Conservation (phyloP, 2,113 vertebrate species). For the Poecilia latipinna region DNA sequence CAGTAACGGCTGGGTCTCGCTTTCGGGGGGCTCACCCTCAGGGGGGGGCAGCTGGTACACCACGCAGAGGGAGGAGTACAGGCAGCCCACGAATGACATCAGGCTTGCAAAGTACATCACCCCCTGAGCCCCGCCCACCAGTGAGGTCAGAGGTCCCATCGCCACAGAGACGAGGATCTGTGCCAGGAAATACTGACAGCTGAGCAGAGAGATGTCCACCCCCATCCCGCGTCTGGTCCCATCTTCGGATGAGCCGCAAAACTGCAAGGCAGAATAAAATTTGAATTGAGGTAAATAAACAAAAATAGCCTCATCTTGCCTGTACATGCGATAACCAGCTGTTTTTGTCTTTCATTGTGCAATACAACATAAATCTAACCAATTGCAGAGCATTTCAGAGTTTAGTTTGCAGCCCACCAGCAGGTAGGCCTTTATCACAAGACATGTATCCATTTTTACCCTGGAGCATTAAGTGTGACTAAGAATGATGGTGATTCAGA, state of each 20-base stretch:
- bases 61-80: slow-evolving; percentile 94
- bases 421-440: not conserved
- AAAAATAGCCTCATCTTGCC: not conserved
- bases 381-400: not conserved
- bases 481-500: too few relatives aligned
- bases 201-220: slow-evolving; percentile 95
- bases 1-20: slow-evolving; percentile 88
- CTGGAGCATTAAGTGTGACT: not conserved
- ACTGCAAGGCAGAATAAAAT: slow-evolving; percentile 75
- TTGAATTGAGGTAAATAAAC: not conserved
- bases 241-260: slow-evolving; percentile 86
- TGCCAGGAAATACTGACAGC: slow-evolving; percentile 97
- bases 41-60: slow-evolving; percentile 88
- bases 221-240: slow-evolving; percentile 92
- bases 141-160: slow-evolving; percentile 93
- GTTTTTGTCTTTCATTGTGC: not conserved
- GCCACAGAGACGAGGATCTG: slow-evolving; percentile 94
- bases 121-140: slow-evolving; percentile 93
- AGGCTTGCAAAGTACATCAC: slow-evolving; percentile 98
- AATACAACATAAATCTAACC: not conserved
- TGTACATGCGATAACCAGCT: not conserved
- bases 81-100: slow-evolving; percentile 93
- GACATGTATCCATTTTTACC: not conserved
- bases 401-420: not conserved
- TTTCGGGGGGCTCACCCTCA: slow-evolving; percentile 85